phyloP scores from a whole-genome alignment of 2,797 vertebrate species.

The Bryconaethiops microstoma region DNA sequence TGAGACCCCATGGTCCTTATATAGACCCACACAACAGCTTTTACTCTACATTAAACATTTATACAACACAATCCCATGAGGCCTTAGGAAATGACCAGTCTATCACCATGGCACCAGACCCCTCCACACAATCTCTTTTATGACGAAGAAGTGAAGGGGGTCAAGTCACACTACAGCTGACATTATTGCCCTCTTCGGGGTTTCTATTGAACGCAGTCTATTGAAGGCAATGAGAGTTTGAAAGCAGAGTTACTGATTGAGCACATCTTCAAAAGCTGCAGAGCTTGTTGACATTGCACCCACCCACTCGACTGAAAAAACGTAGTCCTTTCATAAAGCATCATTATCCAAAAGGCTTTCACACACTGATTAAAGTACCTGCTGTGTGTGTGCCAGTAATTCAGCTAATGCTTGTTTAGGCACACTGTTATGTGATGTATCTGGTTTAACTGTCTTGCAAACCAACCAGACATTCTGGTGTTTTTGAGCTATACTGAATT shows the following conservation, averaged over 20 bases:
- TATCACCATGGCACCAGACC: constrained; percentile 22
- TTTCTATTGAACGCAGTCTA: constrained; percentile 15
- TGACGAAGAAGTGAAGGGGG: not conserved
- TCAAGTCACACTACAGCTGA: not conserved
- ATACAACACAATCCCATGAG: constrained; percentile 24
- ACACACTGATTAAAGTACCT: not conserved
- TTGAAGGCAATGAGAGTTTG: not conserved
- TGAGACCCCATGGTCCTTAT: constrained; percentile 5
- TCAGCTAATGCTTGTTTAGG: not conserved
- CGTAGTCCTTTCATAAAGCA: not conserved
- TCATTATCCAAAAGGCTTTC: not conserved
- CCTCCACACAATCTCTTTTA: constrained; percentile 4
- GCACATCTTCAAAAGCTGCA: constrained; percentile 8
- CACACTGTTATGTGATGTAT: not conserved
- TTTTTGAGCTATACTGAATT: not conserved
- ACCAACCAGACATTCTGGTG: not conserved
- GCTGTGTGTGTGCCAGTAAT: not conserved
- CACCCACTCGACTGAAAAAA: constrained; percentile 23
- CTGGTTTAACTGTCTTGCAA: not conserved
- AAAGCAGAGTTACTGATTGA: not conserved
- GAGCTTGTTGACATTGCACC: constrained; percentile 27
- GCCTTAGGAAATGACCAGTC: constrained; percentile 19
- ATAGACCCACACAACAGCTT: not conserved
- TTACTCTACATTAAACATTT: constrained; percentile 42
- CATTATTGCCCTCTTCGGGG: constrained; percentile 16